Conservation (phyloP, 2,888 invertebrate genomes). For the Oligia strigilis region DNA sequence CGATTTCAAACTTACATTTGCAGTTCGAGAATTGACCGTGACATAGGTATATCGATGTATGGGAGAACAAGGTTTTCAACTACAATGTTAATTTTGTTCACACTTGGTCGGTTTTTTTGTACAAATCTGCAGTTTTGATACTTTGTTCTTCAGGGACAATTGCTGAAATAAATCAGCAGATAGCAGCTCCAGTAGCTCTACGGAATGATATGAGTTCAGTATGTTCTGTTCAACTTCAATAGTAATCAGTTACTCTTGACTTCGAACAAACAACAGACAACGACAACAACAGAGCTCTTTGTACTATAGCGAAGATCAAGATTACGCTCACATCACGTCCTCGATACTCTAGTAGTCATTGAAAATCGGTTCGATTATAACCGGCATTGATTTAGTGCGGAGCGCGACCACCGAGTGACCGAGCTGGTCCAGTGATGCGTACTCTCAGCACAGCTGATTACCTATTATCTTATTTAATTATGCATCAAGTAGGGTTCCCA, state of each 20-base stretch:
- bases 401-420: neutral
- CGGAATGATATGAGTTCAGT: neutral
- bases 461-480: constrained; percentile 5
- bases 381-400: neutral
- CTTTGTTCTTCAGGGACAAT: neutral
- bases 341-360: constrained; percentile 21
- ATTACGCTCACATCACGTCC: constrained; percentile 33
- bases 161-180: neutral
- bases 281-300: constrained; percentile 47
- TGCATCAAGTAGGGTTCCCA: neutral
- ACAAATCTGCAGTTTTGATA: neutral
- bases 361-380: constrained; percentile 31
- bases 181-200: neutral
- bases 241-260: constrained; percentile 5
- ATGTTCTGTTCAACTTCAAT: neutral
- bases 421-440: neutral
- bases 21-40: too few relatives aligned
- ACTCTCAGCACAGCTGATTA: neutral
- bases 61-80: too few relatives aligned
- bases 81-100: neutral
- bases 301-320: constrained; percentile 43
- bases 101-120: neutral
- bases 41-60: too few relatives aligned
- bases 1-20: too few relatives aligned
- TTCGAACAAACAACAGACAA: neutral